phyloP scores from a whole-genome alignment of 2,797 vertebrate genomes.

The Graptemys geographica region DNA sequence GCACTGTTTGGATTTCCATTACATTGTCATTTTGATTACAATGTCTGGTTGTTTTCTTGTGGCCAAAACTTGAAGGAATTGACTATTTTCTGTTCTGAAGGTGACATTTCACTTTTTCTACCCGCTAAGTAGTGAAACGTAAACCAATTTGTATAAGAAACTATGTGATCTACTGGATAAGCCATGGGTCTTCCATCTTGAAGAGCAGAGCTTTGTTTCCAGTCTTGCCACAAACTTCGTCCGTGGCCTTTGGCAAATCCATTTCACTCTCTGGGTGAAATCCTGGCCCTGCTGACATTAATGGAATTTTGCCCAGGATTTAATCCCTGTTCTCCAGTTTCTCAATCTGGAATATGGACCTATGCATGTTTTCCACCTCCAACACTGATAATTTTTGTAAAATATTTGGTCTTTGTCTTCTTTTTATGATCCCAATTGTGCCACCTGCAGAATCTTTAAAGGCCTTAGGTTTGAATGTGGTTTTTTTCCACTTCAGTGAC shows the following conservation, averaged over 20 bases:
- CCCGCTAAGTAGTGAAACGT: slow-evolving; percentile 47
- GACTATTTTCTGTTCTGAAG: slow-evolving; percentile 4
- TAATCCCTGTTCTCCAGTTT: slow-evolving; percentile 32
- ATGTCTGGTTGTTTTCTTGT: background rate
- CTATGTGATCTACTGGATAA: slow-evolving; percentile 43
- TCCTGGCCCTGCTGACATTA: background rate
- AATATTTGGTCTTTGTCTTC: background rate
- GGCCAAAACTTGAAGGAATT: background rate
- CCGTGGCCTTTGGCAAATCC: background rate
- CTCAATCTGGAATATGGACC: slow-evolving; percentile 27
- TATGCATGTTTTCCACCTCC: background rate
- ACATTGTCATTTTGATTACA: slow-evolving; percentile 12
- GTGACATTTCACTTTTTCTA: slow-evolving; percentile 50
- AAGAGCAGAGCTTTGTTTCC: slow-evolving; percentile 45
- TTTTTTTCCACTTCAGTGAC: background rate
- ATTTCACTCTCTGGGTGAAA: rapidly evolving
- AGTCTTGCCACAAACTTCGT: slow-evolving; percentile 32
- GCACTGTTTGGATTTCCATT: background rate
- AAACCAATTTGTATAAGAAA: slow-evolving; percentile 28
- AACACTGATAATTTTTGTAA: background rate
- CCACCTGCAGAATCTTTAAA: slow-evolving; percentile 32
- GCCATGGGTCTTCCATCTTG: slow-evolving; percentile 44
- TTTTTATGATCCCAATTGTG: slow-evolving; percentile 36
- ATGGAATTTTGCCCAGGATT: background rate
- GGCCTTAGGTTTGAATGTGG: slow-evolving; percentile 35